phyloP scores from a whole-genome alignment of 2,113 vertebrate genomes.

The Lucifuga dentata region DNA sequence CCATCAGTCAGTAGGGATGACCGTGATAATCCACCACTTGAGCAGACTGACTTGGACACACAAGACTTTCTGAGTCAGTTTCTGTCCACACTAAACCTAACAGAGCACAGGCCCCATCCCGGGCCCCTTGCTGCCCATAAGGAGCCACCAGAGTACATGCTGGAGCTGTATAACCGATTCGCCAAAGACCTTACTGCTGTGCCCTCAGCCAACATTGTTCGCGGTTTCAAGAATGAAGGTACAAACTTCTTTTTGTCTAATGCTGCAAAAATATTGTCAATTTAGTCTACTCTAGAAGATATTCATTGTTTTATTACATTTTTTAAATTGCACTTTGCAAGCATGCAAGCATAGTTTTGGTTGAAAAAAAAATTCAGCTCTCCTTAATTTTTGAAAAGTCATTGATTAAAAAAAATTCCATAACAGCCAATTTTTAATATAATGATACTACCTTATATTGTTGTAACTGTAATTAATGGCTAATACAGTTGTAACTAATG shows the following conservation, averaged over 20 bases:
- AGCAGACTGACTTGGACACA: constrained; percentile 84
- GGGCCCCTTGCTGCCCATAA: constrained; percentile 75
- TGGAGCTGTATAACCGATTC: constrained; percentile 95
- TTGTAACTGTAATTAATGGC: too few species aligned
- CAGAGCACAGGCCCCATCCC: constrained; percentile 82
- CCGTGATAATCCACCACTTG: constrained; percentile 83
- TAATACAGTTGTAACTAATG: too few species aligned
- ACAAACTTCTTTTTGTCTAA: constrained; percentile 56
- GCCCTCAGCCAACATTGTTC: constrained; percentile 90
- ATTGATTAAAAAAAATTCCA: too few species aligned
- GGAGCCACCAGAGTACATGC: constrained; percentile 94
- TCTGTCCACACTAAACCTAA: constrained; percentile 91
- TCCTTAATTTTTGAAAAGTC: too few species aligned
- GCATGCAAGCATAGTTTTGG: too few species aligned
- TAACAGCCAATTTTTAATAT: too few species aligned
- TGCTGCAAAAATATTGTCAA: not conserved
- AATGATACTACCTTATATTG: too few species aligned
- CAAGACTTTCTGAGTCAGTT: constrained; percentile 89
- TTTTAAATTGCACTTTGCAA: too few species aligned
- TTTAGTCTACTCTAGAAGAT: not conserved
- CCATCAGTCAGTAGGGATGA: constrained; percentile 77
- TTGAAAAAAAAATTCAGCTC: too few species aligned
- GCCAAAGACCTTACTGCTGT: constrained; percentile 86
- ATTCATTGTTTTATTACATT: not conserved
- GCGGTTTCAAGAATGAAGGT: constrained; percentile 99